Base-by-base conservation (phyloP, 1,140 invertebrate species). In the Nebria ingens region DNA sequence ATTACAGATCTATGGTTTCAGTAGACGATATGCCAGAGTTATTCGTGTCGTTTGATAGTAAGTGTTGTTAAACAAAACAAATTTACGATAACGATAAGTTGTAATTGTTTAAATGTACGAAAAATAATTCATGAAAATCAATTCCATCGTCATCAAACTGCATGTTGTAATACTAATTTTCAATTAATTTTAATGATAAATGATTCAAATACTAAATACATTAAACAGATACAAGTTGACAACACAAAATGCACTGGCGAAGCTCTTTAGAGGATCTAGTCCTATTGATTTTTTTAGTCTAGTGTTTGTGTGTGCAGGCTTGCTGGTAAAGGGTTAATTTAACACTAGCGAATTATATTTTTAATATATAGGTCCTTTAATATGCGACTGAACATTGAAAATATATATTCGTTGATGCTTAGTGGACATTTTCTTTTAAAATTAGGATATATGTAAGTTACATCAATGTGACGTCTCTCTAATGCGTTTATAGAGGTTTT, bases 1-100 rank as follows among this genome's bases (percentile, higher is more conserved):
- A 92, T 69, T 93, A 93, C 64, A 82, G 89, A 62, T 92, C 88
- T 67, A 91, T 94, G 82, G 91, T 96, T 52, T 91, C 89, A 20
- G 85, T 93, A 55, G 92, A 95, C 59, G 93, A 96, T 66, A 93
- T 91, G 82, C 91, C 92, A 4, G 91, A 93, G 71, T 79, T 96
- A 25, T 95, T 97, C 76, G 88, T 88, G 55, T 90, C 90, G 52
- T 88, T 96, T 71, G 92, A 95, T 71, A 93, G 93, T 96, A 76
- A 87, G 91, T 87, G 61, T 57, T 56, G 13, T 34, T 56, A 29
- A 13, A 29, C 25, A 6, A 29, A 13, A 29, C 4, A 29, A 29
- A 29, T 6, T 6, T 29, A 29, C 13, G 4, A 29, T 6, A 29
- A 29, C 25, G 25, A 29, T n/a, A n/a, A n/a, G n/a, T n/a, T n/a